Evolutionary conservation across 1,140 invertebrate species (phyloP).

Genomic region (Pseudomyrmex sp.): DNA sequence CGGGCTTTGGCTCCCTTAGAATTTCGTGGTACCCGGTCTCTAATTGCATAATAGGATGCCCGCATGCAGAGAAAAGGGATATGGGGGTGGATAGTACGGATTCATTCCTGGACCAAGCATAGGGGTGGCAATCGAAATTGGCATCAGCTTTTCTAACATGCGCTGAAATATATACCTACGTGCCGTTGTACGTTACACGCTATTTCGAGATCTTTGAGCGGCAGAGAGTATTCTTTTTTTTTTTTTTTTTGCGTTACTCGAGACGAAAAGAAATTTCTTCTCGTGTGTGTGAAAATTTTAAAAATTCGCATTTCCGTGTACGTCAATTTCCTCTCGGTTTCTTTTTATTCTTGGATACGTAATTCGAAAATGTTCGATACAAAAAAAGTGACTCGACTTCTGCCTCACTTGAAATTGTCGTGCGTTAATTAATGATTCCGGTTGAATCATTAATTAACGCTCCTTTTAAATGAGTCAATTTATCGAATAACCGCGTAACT

Average conservation of each 20-base stretch:
- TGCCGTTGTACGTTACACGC: background rate
- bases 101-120: conserved; percentile 62
- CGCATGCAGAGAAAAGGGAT: conserved; percentile 79
- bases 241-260: background rate
- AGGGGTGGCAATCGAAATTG: conserved; percentile 68
- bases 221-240: too few species aligned
- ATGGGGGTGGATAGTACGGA: conserved; percentile 66
- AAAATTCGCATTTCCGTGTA: conserved; percentile 10
- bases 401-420: conserved; percentile 14
- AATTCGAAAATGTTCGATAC: conserved; percentile 36
- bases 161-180: background rate
- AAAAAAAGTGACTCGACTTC: conserved; percentile 39
- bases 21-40: conserved; percentile 78
- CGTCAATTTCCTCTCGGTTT: background rate
- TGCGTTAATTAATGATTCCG: conserved; percentile 6
- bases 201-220: conserved; percentile 1
- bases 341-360: background rate
- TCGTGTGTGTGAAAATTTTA: background rate
- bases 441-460: conserved; percentile 38
- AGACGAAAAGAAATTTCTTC: too few species aligned
- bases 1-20: conserved; percentile 81
- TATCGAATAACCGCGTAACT: conserved; percentile 32
- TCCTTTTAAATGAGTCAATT: conserved; percentile 32
- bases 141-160: conserved; percentile 28
- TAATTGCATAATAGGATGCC: conserved; percentile 85